Evolutionary conservation across 1,140 invertebrate species (phyloP), one percentile per base, ranked within the genome.

Genomic region (Centruroides sculpturatus): DNA sequence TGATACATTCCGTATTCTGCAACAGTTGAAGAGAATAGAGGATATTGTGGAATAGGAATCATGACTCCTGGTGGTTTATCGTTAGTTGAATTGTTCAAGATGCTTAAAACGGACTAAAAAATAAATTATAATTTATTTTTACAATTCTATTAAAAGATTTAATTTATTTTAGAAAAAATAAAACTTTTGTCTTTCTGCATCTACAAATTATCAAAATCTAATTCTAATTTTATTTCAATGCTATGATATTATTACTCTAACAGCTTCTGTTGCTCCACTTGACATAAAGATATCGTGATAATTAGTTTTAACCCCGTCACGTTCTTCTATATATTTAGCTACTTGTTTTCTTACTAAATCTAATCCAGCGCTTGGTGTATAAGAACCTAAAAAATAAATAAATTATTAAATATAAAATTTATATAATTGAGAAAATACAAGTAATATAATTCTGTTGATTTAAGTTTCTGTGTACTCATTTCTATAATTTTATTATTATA

Each of bases 11-110:
- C 84, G 71, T 89, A 93, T 75, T 96, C 92, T 12, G 89, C 85
- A 35, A 98, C 77, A 0, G 91, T 87, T 3, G 96, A 95, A 3
- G 93, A 94, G 75, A 99, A 99, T 0, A 99, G 76, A 13, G 96
- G 96, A 78, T 99, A 99, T 73, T 98, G 94, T 0, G 96, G 96
- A 71, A 98, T 98, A 0, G 96, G 95, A 65, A 98, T 87, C 87
- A 99, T 85, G 0, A 98, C 83, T 54, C 92, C 90, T 62, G 83
- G 74, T 75, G 75, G 76, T 68, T 84, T 82, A 9, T 80, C 79
- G 53, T 74, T 66, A 35, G 81, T 71, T 9, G 69, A 68, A 11
- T 81, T 71, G 68, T 83, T 82, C 64, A 90, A 78, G 48, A 91
- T 69, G 61, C 85, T 82, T 64, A 91, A 69, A 7, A 87, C 78